Base-by-base conservation (phyloP, 2,888 invertebrate genomes). In the Uropetala carovei region DNA sequence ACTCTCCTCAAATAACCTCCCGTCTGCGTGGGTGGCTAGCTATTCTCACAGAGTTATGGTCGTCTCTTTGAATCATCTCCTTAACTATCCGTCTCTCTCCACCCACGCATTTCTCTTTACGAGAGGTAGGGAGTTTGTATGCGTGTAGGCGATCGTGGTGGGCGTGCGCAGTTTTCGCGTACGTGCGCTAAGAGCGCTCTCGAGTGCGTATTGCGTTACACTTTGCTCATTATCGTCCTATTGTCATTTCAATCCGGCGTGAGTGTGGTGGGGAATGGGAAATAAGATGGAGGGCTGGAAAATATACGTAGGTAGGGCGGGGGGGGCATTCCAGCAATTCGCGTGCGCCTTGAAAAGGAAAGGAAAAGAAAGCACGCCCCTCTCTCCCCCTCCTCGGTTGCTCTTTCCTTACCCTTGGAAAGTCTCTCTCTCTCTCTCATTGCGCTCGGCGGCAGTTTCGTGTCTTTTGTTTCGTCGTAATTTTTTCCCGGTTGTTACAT, bases 11-110 rank as follows among this genome's bases (percentile, higher is more conserved):
- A 5, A 43, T 43, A 43, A 43, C 64, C 64, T n/a, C n/a, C 64
- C n/a, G 85, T 86, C 27, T 60, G 43, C 89, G 18, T 56, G 43
- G 89, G 86, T n/a, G 14, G 86, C 8, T 18, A 9, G 16, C 60
- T 64, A 27, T 27, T 64, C 60, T 11, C 18, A 14, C 86, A 18
- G 30, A 27, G 18, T 64, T 86, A 64, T 86, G 30, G 86, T 30
- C 89, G 68, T 68, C 89, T 89, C 27, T 68, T 89, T 68, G 89
- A 68, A 89, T 89, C 89, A 68, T 64, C 89, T 18, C 56, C n/a
- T 43, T 0, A 18, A 0, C 11, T 75, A 56, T 22, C 27, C 27
- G 2, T 85, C n/a, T 27, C 85, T 13, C 16, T 86, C 30, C 86
- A 18, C 60, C 75, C 18, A 22, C 75, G 14, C 75, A 4, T 75